Evolutionary conservation across 2,888 invertebrate genomes (phyloP).

Genomic region (Entomobrya multifasciata): DNA sequence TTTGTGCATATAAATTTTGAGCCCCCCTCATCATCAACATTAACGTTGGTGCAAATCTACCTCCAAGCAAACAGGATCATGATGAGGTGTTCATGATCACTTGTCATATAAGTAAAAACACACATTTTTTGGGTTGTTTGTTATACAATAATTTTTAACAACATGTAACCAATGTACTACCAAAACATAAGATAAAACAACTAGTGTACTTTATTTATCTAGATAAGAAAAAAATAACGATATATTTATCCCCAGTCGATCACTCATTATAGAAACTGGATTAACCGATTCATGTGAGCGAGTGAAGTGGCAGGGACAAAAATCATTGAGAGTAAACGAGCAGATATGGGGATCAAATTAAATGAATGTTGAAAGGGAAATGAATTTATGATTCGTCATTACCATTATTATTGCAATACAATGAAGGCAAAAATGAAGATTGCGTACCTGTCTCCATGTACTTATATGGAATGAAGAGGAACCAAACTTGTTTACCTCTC

Average conservation of each 20-base stretch:
- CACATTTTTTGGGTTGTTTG: too few relatives aligned
- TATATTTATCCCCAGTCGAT: constrained; percentile 45
- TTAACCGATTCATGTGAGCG: too few relatives aligned
- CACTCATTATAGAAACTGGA: constrained; percentile 64
- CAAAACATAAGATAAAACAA: background rate
- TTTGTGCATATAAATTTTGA: constrained; percentile 16
- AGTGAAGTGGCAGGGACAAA: constrained; percentile 38
- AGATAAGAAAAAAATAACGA: constrained; percentile 36
- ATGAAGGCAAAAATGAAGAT: constrained; percentile 24
- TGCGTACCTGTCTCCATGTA: background rate
- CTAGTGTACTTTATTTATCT: constrained; percentile 16
- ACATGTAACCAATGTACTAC: too few relatives aligned
- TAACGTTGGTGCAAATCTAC: background rate
- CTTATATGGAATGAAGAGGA: constrained; percentile 36
- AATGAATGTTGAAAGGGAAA: constrained; percentile 58
- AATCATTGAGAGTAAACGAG: constrained; percentile 40
- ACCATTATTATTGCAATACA: constrained; percentile 13
- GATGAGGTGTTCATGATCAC: too few relatives aligned
- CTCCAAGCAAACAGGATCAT: constrained; percentile 25
- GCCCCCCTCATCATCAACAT: constrained; percentile 10
- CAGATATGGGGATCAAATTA: constrained; percentile 48
- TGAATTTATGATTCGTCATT: constrained; percentile 57
- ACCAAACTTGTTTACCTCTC: constrained; percentile 51
- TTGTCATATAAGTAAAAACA: constrained; percentile 21
- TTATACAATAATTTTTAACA: too few relatives aligned